Percentiles rank a stretch among this genome's conserved stretches.
Conservation (phyloP, 1,140 invertebrate species). For the Scaptomyza montana region DNA sequence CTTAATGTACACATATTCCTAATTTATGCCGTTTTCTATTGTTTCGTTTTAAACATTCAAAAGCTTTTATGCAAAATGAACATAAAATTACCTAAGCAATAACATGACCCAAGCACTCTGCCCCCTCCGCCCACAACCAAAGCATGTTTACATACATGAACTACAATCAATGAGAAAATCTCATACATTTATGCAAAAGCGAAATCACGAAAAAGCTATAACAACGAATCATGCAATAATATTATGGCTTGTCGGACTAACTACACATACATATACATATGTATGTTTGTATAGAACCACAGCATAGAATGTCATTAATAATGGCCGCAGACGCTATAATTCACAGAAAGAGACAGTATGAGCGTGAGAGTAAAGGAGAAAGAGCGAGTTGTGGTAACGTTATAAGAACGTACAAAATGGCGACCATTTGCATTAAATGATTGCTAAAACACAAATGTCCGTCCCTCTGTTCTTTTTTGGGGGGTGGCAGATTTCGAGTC, state of each 20-base stretch:
- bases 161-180: constrained; percentile 64
- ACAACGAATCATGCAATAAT: constrained; percentile 80
- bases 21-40: neutral
- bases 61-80: constrained; percentile 5
- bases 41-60: neutral
- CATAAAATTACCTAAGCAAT: neutral
- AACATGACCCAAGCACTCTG: neutral
- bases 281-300: constrained; percentile 22
- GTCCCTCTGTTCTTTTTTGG: constrained; percentile 1
- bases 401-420: constrained; percentile 75
- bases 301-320: constrained; percentile 71
- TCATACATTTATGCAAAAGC: constrained; percentile 75
- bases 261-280: constrained; percentile 11
- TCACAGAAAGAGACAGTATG: constrained; percentile 24
- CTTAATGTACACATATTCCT: too few relatives aligned
- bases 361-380: too few relatives aligned
- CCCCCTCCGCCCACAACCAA: neutral
- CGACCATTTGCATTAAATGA: constrained; percentile 82
- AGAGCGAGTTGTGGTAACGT: constrained; percentile 15
- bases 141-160: constrained; percentile 69
- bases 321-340: constrained; percentile 77
- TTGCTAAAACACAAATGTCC: constrained; percentile 67
- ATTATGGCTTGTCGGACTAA: constrained; percentile 56
- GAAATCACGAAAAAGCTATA: constrained; percentile 77
- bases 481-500: neutral